These are phyloP conservation scores for Chaetura pelagica DNA, from an alignment of 2,113 vertebrate genomes.

Conservation along the genomic window DNA sequence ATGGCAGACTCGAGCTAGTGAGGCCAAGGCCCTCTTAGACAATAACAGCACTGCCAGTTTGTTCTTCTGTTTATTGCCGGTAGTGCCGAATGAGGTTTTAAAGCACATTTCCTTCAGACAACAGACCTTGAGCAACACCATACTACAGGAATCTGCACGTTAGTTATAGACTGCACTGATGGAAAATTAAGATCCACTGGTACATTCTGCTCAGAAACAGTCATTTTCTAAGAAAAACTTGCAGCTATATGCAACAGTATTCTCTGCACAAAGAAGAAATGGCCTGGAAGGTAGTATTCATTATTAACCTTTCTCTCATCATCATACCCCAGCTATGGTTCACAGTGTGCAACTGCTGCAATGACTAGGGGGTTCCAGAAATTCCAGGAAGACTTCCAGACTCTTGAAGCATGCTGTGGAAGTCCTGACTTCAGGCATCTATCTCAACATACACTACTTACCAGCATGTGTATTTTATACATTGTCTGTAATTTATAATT, in stretches of 20 bases:
- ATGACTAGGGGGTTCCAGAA: slow-evolving; percentile 33
- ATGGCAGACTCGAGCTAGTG: background rate
- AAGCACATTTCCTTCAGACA: background rate
- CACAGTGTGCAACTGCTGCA: slow-evolving; percentile 16
- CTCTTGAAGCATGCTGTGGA: background rate
- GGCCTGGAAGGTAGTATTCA: background rate
- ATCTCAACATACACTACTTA: background rate
- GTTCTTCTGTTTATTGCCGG: background rate
- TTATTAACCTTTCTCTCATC: background rate
- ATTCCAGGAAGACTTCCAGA: slow-evolving; percentile 16
- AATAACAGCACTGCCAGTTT: background rate
- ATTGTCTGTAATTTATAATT: background rate
- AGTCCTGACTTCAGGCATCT: background rate
- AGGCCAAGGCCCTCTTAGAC: background rate
- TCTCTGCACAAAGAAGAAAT: background rate
- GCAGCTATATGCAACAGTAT: background rate
- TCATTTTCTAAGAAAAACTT: background rate
- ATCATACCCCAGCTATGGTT: background rate
- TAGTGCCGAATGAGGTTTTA: background rate
- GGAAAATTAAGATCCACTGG: background rate
- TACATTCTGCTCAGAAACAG: background rate
- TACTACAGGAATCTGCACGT: background rate
- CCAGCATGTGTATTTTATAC: background rate
- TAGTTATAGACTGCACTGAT: background rate
- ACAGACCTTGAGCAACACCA: background rate